Percentiles rank a stretch among this genome's conserved stretches.
Evolutionary conservation across 1,140 invertebrate genomes (phyloP).

Genomic region (Apocrypta bakeri): DNA sequence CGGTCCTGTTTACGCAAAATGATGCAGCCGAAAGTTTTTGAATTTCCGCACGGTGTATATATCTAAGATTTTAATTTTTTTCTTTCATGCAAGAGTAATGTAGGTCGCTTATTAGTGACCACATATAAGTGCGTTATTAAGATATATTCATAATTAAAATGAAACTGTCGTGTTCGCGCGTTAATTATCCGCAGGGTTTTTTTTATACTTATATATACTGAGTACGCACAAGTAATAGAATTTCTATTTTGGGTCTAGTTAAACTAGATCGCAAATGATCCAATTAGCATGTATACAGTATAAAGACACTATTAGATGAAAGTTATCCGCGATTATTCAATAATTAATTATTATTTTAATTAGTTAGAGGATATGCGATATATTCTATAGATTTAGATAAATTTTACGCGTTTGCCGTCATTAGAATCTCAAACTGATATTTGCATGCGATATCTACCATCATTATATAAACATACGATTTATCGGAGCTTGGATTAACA

Average conservation of each 20-base stretch:
- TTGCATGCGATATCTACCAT: background rate
- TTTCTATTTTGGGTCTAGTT: background rate
- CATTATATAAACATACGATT: background rate
- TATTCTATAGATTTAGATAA: background rate
- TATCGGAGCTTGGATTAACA: background rate
- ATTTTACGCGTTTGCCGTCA: no score
- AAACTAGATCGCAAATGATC: background rate
- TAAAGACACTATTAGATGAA: background rate
- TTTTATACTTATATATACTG: background rate
- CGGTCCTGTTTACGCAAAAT: slow-evolving; percentile 24
- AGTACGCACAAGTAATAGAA: background rate
- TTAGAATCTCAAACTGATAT: no score
- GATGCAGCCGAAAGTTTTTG: background rate
- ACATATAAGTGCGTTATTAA: background rate
- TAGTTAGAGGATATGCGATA: background rate
- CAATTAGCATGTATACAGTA: background rate
- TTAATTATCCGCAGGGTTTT: slow-evolving; percentile 1
- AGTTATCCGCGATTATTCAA: background rate
- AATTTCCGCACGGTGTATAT: slow-evolving; percentile 6
- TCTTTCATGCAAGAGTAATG: background rate
- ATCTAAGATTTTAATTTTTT: background rate
- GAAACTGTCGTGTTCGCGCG: background rate
- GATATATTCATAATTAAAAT: slow-evolving; percentile 2
- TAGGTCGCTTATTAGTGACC: background rate
- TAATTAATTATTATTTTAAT: slow-evolving; percentile 11